Conservation (phyloP, 2,797 vertebrate genomes). For the Falco berigora region DNA sequence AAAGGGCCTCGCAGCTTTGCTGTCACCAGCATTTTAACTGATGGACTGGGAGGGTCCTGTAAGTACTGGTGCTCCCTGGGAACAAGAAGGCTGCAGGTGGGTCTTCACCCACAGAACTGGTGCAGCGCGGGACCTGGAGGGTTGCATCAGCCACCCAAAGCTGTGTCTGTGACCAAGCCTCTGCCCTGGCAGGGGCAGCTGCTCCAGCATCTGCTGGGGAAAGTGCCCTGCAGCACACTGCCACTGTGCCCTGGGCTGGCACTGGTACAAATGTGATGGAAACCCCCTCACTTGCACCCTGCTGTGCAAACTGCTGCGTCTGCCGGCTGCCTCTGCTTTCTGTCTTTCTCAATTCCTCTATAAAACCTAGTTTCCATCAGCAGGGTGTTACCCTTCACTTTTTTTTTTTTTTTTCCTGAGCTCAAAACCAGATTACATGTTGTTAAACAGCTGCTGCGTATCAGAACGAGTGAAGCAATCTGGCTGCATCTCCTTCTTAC, state of each 20-base stretch:
- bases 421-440: not conserved
- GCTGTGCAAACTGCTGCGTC: not conserved
- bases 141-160: not conserved
- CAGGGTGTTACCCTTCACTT: not conserved
- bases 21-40: not conserved
- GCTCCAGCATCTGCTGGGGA: not conserved
- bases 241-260: fast-evolving
- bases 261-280: not conserved
- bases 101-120: not conserved
- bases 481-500: not conserved
- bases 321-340: not conserved
- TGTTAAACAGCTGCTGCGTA: not conserved
- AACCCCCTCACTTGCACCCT: not conserved
- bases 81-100: not conserved
- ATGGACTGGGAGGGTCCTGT: not conserved
- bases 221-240: not conserved
- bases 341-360: not conserved
- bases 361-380: not conserved
- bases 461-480: not conserved
- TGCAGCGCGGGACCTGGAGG: not conserved
- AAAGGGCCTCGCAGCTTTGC: not conserved
- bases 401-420: not conserved
- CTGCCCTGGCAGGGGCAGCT: not conserved
- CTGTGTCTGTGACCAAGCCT: fast-evolving
- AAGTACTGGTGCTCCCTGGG: not conserved